Conservation (phyloP, 2,113 vertebrate genomes). For the Emydocephalus ijimae region DNA sequence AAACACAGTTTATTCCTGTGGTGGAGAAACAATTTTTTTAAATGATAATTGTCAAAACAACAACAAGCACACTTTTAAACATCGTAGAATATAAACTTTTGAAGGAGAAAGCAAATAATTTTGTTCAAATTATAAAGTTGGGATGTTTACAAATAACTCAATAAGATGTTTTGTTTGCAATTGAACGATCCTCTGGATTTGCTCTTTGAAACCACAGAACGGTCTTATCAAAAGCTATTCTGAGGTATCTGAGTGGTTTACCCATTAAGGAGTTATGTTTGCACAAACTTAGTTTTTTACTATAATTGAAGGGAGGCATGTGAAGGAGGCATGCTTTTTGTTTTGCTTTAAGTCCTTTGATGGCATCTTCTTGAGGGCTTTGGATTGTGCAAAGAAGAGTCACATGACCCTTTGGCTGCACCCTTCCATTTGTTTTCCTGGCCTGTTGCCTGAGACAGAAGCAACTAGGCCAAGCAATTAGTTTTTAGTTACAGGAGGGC, state of each 20-base stretch:
- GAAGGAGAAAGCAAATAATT: not conserved
- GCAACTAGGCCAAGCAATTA: slow-evolving; percentile 7
- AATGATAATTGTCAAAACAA: not conserved
- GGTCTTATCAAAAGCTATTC: not conserved
- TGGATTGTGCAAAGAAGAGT: not conserved
- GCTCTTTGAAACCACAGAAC: not conserved
- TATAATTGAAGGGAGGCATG: not conserved
- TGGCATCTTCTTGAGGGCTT: not conserved
- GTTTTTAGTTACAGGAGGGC: slow-evolving; percentile 17
- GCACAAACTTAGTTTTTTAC: not conserved
- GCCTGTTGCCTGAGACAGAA: not conserved
- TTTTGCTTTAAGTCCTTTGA: not conserved
- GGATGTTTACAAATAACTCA: not conserved
- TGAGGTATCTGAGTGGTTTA: not conserved
- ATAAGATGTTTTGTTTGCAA: not conserved
- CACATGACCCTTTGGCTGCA: not conserved
- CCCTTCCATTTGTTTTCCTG: not conserved
- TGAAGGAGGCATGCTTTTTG: not conserved
- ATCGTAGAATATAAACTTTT: not conserved
- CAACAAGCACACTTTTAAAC: not conserved
- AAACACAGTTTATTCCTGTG: not conserved
- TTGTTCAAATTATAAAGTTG: not conserved
- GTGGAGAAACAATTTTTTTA: not conserved
- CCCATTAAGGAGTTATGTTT: not conserved
- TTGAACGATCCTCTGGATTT: not conserved